Base-by-base conservation (phyloP, 2,888 invertebrate species). In the Rhodophaea formosa region DNA sequence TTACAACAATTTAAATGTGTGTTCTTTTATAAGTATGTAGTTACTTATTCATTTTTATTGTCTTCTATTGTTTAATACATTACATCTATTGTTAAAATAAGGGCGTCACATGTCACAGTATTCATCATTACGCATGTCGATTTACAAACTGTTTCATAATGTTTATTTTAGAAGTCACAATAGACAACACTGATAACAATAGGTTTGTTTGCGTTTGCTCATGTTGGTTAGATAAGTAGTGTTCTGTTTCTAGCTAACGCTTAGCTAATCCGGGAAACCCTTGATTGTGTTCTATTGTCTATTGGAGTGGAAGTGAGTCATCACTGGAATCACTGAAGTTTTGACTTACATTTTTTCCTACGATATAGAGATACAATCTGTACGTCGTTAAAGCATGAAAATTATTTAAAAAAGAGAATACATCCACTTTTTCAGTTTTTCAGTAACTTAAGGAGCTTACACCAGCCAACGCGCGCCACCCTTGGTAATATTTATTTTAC, bases 291-390 rank as follows among this genome's bases (percentile, higher is more conserved):
- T n/a, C 39, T 44, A 17, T 17, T 44, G 44, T 44, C 17, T n/a
- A 44, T 44, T 0, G 15, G 17, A 3, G 7, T 44, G 15, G 8
- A 47, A 60, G 57, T 63, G 64, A 46, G 23, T 17, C 8, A 46
- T 12, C 12, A 35, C 35, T 8, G 8, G 8, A 10, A 8, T 2
- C 12, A 8, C 35, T n/a, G 39, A 3, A 10, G 6, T 12, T 10
- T 5, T 39, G 39, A 39, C 39, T 39, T 5, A n/a, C 39, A 39
- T 35, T 1, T 39, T 10, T 39, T 3, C 12, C 39, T 39, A n/a
- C 12, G 7, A 12, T 1, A 2, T 39, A n/a, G 3, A 35, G 35
- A 35, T 39, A 39, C 12, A 23, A 23, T 23, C 23, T 23, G 23
- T 23, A 23, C 5, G 23, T 23, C 5, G 23, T 3, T 23, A 23